Evolutionary conservation across 1,140 invertebrate genomes (phyloP), one percentile per base, ranked within the genome.

Genomic region (Macrostomum lignano): DNA sequence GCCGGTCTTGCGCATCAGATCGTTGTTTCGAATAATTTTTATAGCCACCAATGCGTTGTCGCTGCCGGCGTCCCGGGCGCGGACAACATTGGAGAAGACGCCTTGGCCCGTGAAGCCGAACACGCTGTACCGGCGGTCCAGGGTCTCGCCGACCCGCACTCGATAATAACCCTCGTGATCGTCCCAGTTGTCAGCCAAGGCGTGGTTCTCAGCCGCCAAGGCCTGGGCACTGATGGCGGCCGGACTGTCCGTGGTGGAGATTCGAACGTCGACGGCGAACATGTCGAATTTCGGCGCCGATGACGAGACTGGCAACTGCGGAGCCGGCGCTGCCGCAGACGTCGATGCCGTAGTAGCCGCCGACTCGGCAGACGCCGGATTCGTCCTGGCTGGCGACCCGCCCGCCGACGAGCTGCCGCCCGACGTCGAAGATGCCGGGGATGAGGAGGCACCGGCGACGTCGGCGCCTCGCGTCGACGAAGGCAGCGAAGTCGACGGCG

Each of bases 11-110:
- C 88, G 78, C 91, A 98, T 99, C 43, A 98, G 74, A 64, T 96
- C 88, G 62, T 96, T 96, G 52, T 94, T 98, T 44, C 91, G 65
- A 40, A 98, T 98, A 40, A 99, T 96, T 61, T 99, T 99, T 10
- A 99, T 78, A 32, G 88, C 88, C 1, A 94, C 82, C 53, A 94
- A 84, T 38, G 71, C 66, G 50, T 71, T 73, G 10, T 71, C 71
- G 14, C 78, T 63, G 1, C 72, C 72, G 43, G 68, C 71, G 54
- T 96, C 88, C 40, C 81, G 64, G 7, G 81, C 84, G 30, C 86
- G 64, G 3, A 98, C 72, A 1, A 98, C 91, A 52, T 91, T 96
- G 44, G 79, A 88, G 58, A 98, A 99, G 2, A 98, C 86, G 13
- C 91, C 91, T 55, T 94, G 82, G 0, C 91, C 91, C 1, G 86